Evolutionary conservation across 2,113 vertebrate genomes (phyloP), one percentile per base, ranked within the genome.

Genomic region (Prunella himalayana): DNA sequence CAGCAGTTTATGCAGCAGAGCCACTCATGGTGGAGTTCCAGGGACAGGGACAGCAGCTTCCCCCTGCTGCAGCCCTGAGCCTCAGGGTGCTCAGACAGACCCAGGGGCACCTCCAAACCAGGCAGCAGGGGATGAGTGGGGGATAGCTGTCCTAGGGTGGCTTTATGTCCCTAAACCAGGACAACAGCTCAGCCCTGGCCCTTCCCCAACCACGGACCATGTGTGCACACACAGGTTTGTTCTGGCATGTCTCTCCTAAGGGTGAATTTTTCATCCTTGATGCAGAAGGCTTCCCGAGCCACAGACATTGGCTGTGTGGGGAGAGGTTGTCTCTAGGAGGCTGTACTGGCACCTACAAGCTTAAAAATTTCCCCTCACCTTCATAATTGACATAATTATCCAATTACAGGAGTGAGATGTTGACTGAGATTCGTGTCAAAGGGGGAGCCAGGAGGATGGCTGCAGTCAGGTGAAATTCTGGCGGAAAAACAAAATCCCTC

Each of bases 371-470:
- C 65, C 63, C 57, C 63, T 92, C 10, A 2, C 50, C 41, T 37
- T 83, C 76, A 28, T 90, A 90, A 92, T 88, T 86, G 68, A 49
- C 17, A 37, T 92, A 94, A 96, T 96, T 92, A 88, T 33, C 28
- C 59, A 86, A 57, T 95, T 90, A 90, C 11, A 76, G 68, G 76
- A 90, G 47, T 42, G 56, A 95, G 66, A 79, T 82, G 79, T 66
- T 0, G 4, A 79, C 35, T 0, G 1, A 90, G 35, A 90, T 92
- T 82, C 66, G 20, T 88, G 47, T 86, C 69, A 82, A 75, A 84
- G 44, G 44, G 37, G 42, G 21, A 89, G 47, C 81, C 42, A 66
- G 90, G 53, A 86, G 41, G 37, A 64, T 37, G 53, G 39, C 56
- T 75, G 78, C 61, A 66, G 72, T 80, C 81, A 86, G 68, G 81